Evolutionary conservation across 2,888 invertebrate genomes (phyloP).

Genomic region (Globia sparganii): DNA sequence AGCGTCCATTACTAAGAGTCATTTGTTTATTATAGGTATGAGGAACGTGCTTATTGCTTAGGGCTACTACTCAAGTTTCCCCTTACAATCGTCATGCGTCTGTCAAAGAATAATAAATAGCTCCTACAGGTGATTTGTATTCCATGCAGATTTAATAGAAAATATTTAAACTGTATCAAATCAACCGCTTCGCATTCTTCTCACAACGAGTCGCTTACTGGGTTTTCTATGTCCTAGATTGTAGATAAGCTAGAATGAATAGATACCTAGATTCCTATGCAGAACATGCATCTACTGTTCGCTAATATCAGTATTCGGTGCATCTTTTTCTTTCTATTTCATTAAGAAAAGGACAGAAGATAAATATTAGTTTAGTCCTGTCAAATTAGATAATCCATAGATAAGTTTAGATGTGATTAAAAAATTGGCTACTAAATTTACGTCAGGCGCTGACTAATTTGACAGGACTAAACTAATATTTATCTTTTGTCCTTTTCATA

Average conservation of each 20-base stretch:
- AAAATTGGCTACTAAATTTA: too few species aligned
- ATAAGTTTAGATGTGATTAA: too few species aligned
- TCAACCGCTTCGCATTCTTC: slow-evolving; percentile 24
- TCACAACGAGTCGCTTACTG: slow-evolving; percentile 6
- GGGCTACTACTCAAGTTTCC: slow-evolving; percentile 31
- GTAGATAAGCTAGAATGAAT: slow-evolving; percentile 18
- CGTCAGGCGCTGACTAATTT: too few species aligned
- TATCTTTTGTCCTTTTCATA: too few species aligned
- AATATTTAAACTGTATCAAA: slow-evolving; percentile 54
- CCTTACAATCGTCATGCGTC: slow-evolving; percentile 5
- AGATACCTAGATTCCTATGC: slow-evolving; percentile 10
- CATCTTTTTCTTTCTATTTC: too few species aligned
- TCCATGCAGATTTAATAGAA: slow-evolving; percentile 30
- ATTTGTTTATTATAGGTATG: slow-evolving; percentile 27
- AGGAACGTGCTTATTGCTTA: slow-evolving; percentile 36
- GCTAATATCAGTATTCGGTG: slow-evolving; percentile 3
- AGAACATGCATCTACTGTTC: slow-evolving; percentile 13
- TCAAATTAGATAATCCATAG: too few species aligned
- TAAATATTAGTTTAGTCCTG: too few species aligned
- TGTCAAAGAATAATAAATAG: slow-evolving; percentile 42
- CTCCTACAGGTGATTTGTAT: slow-evolving; percentile 20
- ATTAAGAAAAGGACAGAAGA: too few species aligned
- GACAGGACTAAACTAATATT: too few species aligned
- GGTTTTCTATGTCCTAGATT: slow-evolving; percentile 47
- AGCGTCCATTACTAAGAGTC: slow-evolving; percentile 28